phyloP scores from a whole-genome alignment of 2,888 invertebrate species.

The Linnaemya vulpina region DNA sequence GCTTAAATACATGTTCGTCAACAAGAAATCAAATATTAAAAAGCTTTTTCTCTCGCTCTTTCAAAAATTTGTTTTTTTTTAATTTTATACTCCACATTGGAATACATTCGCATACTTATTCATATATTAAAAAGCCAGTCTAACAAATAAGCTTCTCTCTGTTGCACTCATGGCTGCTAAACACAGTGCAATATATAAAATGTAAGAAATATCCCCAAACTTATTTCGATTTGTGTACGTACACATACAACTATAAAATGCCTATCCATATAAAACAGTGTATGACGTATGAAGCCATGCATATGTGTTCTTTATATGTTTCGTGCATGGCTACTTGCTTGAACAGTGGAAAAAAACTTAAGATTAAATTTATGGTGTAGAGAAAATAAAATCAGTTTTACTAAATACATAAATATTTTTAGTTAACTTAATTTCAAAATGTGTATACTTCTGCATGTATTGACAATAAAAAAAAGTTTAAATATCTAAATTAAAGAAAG shows the following conservation, averaged over 20 bases:
- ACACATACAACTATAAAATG: neutral
- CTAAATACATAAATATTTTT: too few species aligned
- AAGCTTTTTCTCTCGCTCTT: slow-evolving; percentile 75
- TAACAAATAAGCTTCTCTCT: slow-evolving; percentile 66
- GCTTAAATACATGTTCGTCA: neutral
- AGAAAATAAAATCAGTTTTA: neutral
- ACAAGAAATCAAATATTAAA: neutral
- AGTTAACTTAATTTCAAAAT: too few species aligned
- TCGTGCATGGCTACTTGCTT: neutral
- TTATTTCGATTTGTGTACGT: neutral
- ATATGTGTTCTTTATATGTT: neutral
- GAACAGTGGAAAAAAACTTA: neutral
- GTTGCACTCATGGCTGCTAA: slow-evolving; percentile 42
- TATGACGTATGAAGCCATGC: neutral
- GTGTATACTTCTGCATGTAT: too few species aligned
- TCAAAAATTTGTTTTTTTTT: slow-evolving; percentile 73
- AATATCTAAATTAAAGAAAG: too few species aligned
- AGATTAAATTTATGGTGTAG: slow-evolving; percentile 19
- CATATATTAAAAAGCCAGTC: slow-evolving; percentile 47
- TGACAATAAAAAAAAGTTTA: too few species aligned
- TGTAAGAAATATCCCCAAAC: neutral
- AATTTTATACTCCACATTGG: slow-evolving; percentile 45
- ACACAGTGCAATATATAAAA: slow-evolving; percentile 2
- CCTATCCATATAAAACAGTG: too few species aligned
- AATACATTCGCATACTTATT: neutral